These are phyloP conservation scores for Synergus umbraculus DNA, from an alignment of 2,888 invertebrate species.

Conservation along the genomic window DNA sequence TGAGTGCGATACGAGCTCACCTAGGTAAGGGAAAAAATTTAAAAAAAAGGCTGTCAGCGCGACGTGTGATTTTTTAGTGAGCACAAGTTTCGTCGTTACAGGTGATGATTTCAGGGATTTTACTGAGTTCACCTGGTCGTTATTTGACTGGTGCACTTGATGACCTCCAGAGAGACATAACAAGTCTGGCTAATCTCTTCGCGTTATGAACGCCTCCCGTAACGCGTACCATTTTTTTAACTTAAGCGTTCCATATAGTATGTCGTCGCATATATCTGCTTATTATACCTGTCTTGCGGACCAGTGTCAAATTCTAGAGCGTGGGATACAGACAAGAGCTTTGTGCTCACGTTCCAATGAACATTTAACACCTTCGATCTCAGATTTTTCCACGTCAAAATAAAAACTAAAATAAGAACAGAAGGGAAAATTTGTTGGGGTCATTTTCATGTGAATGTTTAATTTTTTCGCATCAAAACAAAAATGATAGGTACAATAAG, in stretches of 20 bases:
- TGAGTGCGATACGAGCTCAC: conserved; percentile 47
- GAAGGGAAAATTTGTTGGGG: too few species aligned
- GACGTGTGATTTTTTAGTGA: conserved; percentile 47
- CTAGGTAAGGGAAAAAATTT: not conserved
- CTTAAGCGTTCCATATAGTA: conserved; percentile 54
- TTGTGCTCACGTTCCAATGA: conserved; percentile 33
- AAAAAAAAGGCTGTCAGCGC: conserved; percentile 48
- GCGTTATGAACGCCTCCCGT: conserved; percentile 27
- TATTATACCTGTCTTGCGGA: conserved; percentile 65
- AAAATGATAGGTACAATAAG: too few species aligned
- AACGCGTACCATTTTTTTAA: conserved; percentile 54
- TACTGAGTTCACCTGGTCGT: not conserved
- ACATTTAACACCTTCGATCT: not conserved
- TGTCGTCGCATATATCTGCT: conserved; percentile 54
- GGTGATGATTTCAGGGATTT: not conserved
- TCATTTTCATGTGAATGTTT: too few species aligned
- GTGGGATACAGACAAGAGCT: conserved; percentile 66
- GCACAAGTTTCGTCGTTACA: not conserved
- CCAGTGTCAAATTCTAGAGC: conserved; percentile 74
- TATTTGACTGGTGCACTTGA: conserved; percentile 44
- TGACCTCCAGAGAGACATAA: conserved; percentile 42
- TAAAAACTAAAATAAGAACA: too few species aligned
- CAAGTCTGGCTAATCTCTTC: conserved; percentile 46
- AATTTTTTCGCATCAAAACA: too few species aligned
- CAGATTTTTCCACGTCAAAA: not conserved